phyloP scores from a whole-genome alignment of 2,797 vertebrate genomes.

The Adrianichthys oophorus region DNA sequence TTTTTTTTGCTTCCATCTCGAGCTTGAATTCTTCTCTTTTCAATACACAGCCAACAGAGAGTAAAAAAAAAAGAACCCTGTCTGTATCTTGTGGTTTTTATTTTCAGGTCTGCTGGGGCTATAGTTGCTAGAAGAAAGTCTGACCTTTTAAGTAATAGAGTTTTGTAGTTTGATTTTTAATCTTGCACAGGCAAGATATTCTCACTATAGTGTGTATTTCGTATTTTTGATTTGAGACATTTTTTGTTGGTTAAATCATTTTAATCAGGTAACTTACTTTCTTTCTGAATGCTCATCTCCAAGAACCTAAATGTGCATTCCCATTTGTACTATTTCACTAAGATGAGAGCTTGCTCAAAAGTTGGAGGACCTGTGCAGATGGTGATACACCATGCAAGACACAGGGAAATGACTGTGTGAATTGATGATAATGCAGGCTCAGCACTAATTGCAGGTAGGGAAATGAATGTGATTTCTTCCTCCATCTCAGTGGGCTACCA shows the following conservation, averaged over 20 bases:
- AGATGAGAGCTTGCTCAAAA: constrained; percentile 52
- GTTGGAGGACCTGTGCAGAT: constrained; percentile 66
- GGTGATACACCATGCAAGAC: constrained; percentile 57
- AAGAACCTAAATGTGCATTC: constrained; percentile 11
- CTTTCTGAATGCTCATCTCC: constrained; percentile 8
- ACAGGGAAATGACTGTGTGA: constrained; percentile 75
- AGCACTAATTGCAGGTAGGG: constrained; percentile 74
- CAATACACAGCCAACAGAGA: no score
- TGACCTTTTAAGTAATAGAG: constrained; percentile 36
- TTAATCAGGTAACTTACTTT: no score
- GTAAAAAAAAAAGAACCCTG: no score
- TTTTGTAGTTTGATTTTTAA: constrained; percentile 34
- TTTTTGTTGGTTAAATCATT: no score
- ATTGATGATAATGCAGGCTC: constrained; percentile 78
- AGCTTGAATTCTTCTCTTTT: no score
- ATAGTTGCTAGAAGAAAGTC: constrained; percentile 13
- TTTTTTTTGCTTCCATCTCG: no score
- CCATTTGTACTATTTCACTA: constrained; percentile 27
- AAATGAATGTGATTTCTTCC: constrained; percentile 73
- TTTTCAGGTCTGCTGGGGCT: constrained; percentile 31
- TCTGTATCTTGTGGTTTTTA: constrained; percentile 4
- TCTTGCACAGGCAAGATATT: constrained; percentile 18
- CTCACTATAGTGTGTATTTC: no score
- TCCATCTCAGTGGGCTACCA: constrained; percentile 70
- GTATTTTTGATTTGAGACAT: no score